Conservation (phyloP, 2,113 vertebrate genomes). For the Hyperoodon ampullatus region DNA sequence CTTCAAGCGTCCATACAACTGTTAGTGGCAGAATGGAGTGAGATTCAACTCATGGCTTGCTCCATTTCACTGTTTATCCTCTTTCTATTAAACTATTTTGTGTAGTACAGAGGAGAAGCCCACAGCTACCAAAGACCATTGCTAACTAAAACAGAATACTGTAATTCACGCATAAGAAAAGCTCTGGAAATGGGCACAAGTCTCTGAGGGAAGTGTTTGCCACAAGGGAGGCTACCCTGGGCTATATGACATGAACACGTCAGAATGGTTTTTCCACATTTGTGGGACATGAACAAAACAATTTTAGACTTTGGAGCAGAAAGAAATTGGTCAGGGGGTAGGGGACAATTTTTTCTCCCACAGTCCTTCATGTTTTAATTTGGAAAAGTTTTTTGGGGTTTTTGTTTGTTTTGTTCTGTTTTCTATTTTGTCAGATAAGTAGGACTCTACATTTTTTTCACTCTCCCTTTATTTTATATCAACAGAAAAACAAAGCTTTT, state of each 20-base stretch:
- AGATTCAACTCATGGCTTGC: rapidly evolving
- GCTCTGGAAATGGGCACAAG: rapidly evolving
- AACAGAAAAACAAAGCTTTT: background rate
- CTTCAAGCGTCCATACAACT: background rate
- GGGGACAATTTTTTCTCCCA: background rate
- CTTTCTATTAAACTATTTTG: background rate
- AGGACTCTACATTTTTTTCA: background rate
- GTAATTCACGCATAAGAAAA: background rate
- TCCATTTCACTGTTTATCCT: background rate
- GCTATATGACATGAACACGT: no score
- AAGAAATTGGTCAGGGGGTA: background rate
- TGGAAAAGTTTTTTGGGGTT: background rate
- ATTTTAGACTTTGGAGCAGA: background rate
- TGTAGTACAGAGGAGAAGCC: background rate
- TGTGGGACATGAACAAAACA: background rate
- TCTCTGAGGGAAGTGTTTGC: background rate
- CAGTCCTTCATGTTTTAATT: background rate
- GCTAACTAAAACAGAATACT: background rate
- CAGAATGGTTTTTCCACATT: background rate
- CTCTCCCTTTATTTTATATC: background rate
- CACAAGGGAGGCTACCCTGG: no score
- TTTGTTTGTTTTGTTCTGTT: background rate
- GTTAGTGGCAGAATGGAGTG: rapidly evolving
- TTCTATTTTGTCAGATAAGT: background rate
- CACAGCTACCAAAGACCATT: background rate